A percentile compares a stretch with the other conserved stretches of the same genome.
phyloP scores from a whole-genome alignment of 2,113 vertebrate species.

The Cercopithecus mona region DNA sequence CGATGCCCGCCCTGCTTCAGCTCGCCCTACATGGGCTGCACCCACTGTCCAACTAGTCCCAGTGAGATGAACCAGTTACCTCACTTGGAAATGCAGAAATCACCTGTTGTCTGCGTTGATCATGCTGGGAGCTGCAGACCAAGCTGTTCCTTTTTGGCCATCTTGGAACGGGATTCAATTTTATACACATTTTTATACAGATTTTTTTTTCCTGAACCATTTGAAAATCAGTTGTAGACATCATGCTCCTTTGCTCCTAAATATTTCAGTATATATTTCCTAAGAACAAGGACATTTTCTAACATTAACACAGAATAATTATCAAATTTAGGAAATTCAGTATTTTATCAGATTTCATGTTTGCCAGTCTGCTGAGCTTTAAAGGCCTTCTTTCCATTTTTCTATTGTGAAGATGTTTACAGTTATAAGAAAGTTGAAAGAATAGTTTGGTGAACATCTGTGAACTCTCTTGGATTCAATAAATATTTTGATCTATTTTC shows the following conservation, averaged over 20 bases:
- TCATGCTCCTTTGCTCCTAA: background rate
- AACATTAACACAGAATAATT: background rate
- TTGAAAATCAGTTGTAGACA: constrained; percentile 7
- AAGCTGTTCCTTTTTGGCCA: no score
- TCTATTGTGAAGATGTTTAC: constrained; percentile 17
- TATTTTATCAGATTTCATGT: constrained; percentile 11
- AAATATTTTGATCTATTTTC: background rate
- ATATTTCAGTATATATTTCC: constrained; percentile 23
- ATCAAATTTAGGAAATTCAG: constrained; percentile 28
- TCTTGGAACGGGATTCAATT: background rate
- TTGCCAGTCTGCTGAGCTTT: background rate
- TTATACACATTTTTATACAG: background rate
- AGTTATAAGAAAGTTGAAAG: background rate
- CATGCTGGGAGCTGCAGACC: no score
- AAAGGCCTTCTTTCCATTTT: background rate
- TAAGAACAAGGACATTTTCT: background rate
- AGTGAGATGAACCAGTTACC: no score
- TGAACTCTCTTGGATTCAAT: background rate
- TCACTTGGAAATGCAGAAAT: no score
- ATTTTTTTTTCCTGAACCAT: background rate
- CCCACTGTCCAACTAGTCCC: no score
- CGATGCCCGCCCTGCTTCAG: no score
- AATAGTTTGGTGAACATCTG: background rate
- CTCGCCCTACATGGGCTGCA: no score
- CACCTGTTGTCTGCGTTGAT: no score